phyloP scores from a whole-genome alignment of 2,888 invertebrate genomes.

The Pyrochroa serraticornis region DNA sequence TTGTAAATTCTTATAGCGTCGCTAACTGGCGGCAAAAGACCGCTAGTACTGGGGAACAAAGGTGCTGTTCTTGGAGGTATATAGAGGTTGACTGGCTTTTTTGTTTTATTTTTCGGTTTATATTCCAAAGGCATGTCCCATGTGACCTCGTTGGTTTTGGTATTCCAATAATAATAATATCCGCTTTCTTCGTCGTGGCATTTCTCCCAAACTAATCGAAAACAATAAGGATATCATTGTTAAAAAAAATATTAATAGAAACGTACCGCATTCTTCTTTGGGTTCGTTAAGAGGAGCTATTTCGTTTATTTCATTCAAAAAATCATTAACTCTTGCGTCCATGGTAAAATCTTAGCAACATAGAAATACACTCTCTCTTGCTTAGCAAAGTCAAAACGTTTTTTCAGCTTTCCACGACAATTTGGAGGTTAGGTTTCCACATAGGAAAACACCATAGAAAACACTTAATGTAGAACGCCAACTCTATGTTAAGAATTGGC shows the following conservation, averaged over 20 bases:
- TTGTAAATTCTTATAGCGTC: conserved; percentile 43
- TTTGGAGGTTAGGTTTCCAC: conserved; percentile 1
- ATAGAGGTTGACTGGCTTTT: conserved; percentile 36
- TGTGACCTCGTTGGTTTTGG: conserved; percentile 67
- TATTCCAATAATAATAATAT: conserved; percentile 71
- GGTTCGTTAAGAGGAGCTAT: conserved; percentile 46
- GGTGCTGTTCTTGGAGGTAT: conserved; percentile 41
- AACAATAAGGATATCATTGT: conserved; percentile 5
- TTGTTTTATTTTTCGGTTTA: conserved; percentile 36
- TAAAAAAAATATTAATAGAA: neutral
- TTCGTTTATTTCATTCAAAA: conserved; percentile 57
- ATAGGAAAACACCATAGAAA: too few species aligned
- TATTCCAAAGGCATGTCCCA: conserved; percentile 67
- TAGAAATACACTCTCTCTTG: neutral
- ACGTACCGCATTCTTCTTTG: conserved; percentile 30
- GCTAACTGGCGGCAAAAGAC: conserved; percentile 23
- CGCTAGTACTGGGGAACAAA: conserved; percentile 41
- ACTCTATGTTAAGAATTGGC: too few species aligned
- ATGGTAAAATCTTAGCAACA: conserved; percentile 32
- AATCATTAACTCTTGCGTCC: conserved; percentile 55
- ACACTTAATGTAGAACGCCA: too few species aligned
- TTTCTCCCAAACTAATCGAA: conserved; percentile 71
- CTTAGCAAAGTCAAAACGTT: neutral
- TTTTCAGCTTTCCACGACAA: neutral
- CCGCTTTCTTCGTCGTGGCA: conserved; percentile 67